phyloP scores from a whole-genome alignment of 2,888 invertebrate genomes.

The Drosophila neonasuta region DNA sequence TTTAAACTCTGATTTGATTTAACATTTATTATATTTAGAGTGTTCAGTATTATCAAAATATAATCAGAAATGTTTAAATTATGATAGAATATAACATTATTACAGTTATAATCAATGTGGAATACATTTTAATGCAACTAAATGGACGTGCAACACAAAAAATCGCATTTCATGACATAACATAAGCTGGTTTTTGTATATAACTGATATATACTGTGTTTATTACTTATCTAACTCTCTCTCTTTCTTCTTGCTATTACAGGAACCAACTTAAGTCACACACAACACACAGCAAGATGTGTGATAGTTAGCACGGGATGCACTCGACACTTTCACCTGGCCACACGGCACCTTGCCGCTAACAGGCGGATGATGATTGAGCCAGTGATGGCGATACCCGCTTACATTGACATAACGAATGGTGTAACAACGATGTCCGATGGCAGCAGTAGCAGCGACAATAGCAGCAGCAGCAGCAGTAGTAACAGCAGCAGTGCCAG shows the following conservation, averaged over 20 bases:
- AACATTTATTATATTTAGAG: too few relatives aligned
- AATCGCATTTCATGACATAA: too few relatives aligned
- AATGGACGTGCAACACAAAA: too few relatives aligned
- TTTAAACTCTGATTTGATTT: too few relatives aligned
- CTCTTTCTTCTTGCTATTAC: neutral
- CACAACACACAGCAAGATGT: slow-evolving; percentile 54
- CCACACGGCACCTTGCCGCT: slow-evolving; percentile 47
- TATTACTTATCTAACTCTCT: neutral
- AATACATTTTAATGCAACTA: too few relatives aligned
- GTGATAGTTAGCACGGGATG: slow-evolving; percentile 40
- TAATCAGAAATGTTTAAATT: too few relatives aligned
- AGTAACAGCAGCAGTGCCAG: slow-evolving; percentile 35
- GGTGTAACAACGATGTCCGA: slow-evolving; percentile 54
- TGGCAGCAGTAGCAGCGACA: slow-evolving; percentile 25
- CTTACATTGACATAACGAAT: slow-evolving; percentile 69
- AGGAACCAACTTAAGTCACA: slow-evolving; percentile 56
- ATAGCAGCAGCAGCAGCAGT: slow-evolving; percentile 36
- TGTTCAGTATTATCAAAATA: too few relatives aligned
- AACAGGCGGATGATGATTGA: slow-evolving; percentile 38
- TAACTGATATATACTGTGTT: too few relatives aligned
- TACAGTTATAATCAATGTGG: too few relatives aligned
- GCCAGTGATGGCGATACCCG: slow-evolving; percentile 53
- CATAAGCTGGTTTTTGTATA: too few relatives aligned
- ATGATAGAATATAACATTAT: too few relatives aligned
- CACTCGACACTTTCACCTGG: slow-evolving; percentile 54